A percentile compares a stretch with the other conserved stretches of the same genome.
Evolutionary conservation across 64 coral and sea anemone species (phyloP).

Genomic region (Cladopsammia gracilis): DNA sequence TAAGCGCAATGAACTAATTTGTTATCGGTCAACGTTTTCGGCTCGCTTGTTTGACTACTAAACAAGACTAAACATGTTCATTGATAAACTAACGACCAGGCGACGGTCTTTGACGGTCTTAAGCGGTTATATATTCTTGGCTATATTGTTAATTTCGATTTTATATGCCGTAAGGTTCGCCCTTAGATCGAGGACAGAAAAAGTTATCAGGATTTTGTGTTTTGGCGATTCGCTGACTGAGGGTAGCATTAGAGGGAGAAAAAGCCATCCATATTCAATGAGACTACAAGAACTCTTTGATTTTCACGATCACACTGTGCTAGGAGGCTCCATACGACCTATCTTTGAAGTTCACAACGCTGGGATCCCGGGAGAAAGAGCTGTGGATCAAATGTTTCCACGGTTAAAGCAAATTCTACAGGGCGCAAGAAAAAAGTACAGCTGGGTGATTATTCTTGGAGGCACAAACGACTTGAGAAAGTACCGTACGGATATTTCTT

Average conservation of each 20-base stretch:
- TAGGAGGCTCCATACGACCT: neutral
- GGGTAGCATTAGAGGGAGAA: neutral
- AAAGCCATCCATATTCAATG: conserved; percentile 64
- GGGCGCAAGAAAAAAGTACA: neutral
- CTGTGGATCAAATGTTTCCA: conserved; percentile 37
- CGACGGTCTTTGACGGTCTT: neutral
- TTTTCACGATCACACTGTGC: neutral
- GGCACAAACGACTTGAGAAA: conserved; percentile 75
- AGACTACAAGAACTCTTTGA: conserved; percentile 54
- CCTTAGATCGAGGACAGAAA: neutral
- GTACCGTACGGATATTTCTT: neutral
- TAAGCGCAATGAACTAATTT: no score
- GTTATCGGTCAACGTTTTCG: no score
- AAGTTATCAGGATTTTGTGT: conserved; percentile 66
- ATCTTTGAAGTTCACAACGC: conserved; percentile 35
- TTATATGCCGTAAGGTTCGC: neutral
- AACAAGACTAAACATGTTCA: no score
- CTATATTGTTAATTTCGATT: neutral
- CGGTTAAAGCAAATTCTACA: conserved; percentile 55
- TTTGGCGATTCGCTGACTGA: conserved; percentile 81
- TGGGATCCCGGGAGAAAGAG: conserved; percentile 67
- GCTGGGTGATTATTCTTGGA: conserved; percentile 84
- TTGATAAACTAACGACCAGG: neutral
- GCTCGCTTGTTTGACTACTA: no score
- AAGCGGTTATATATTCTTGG: neutral